Percentiles rank a stretch among this genome's conserved stretches.
Conservation (phyloP, 2,888 invertebrate genomes). For the Sturmia bella region DNA sequence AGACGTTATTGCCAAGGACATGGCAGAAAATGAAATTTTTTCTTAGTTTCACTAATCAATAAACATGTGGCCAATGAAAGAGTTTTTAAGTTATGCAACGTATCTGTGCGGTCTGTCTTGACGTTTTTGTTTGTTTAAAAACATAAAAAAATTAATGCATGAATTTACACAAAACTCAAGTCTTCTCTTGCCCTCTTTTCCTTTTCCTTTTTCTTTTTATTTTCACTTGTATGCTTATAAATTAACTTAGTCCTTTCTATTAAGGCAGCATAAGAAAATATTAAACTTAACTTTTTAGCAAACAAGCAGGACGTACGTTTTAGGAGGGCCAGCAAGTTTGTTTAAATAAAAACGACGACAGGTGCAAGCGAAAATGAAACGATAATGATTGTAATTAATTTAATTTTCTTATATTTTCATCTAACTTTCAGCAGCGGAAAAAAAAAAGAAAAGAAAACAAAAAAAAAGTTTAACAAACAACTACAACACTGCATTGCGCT, state of each 20-base stretch:
- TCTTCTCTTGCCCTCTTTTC: background rate
- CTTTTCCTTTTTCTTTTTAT: slow-evolving; percentile 4
- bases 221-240: background rate
- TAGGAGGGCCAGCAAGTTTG: background rate
- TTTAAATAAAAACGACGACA: slow-evolving; percentile 56
- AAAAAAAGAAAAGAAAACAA: slow-evolving; percentile 10
- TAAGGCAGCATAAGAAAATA: slow-evolving; percentile 29
- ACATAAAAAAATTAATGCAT: background rate
- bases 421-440: slow-evolving; percentile 57
- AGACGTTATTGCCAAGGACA: too few species aligned
- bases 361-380: slow-evolving; percentile 73
- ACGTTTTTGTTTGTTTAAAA: too few species aligned
- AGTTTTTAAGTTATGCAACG: too few species aligned
- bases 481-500: slow-evolving; percentile 77
- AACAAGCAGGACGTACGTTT: slow-evolving; percentile 4
- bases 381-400: slow-evolving; percentile 81
- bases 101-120: too few species aligned
- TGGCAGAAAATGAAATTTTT: too few species aligned
- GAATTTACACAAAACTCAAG: slow-evolving; percentile 9
- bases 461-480: slow-evolving; percentile 17
- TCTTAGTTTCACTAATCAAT: too few species aligned
- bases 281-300: slow-evolving; percentile 37
- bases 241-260: slow-evolving; percentile 1
- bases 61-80: too few species aligned
- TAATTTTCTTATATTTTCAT: slow-evolving; percentile 80